These are phyloP conservation scores for Tachina lurida DNA, from an alignment of 2,888 invertebrate species.

Conservation along the genomic window DNA sequence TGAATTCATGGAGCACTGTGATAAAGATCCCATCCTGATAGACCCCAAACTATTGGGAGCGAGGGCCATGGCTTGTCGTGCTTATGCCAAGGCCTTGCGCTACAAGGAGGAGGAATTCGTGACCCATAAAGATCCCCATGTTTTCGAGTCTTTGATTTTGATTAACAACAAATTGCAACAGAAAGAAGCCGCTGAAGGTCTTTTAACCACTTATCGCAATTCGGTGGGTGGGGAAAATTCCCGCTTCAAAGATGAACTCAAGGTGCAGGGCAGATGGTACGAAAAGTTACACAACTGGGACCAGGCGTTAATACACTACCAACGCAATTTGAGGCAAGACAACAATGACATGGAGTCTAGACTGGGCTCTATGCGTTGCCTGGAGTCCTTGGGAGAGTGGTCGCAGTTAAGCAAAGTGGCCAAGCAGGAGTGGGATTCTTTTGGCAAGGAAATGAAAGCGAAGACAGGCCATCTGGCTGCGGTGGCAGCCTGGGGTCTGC, in stretches of 20 bases:
- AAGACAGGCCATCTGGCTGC: conserved; percentile 95
- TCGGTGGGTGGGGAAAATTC: conserved; percentile 82
- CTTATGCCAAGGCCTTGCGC: conserved; percentile 87
- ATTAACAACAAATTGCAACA: conserved; percentile 99
- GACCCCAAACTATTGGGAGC: conserved; percentile 94
- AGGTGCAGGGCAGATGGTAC: conserved; percentile 95
- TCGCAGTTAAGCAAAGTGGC: conserved; percentile 91
- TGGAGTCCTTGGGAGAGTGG: conserved; percentile 99
- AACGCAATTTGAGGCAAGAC: conserved; percentile 87
- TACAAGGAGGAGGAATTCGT: conserved; percentile 96
- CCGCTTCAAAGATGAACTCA: conserved; percentile 83
- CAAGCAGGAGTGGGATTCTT: conserved; percentile 90
- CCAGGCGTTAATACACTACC: conserved; percentile 94
- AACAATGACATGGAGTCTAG: conserved; percentile 90
- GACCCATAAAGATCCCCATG: conserved; percentile 90
- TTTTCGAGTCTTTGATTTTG: conserved; percentile 95
- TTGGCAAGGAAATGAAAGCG: conserved; percentile 84
- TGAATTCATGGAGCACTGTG: conserved; percentile 99
- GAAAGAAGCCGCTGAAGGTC: conserved; percentile 98
- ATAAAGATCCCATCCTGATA: conserved; percentile 96
- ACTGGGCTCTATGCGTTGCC: conserved; percentile 96
- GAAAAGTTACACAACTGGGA: conserved; percentile 99
- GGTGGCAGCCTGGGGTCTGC: conserved; percentile 97
- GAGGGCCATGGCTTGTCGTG: conserved; percentile 96
- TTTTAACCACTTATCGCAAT: conserved; percentile 91